phyloP scores from a whole-genome alignment of 2,797 vertebrate species.

The Neoniphon sammara region DNA sequence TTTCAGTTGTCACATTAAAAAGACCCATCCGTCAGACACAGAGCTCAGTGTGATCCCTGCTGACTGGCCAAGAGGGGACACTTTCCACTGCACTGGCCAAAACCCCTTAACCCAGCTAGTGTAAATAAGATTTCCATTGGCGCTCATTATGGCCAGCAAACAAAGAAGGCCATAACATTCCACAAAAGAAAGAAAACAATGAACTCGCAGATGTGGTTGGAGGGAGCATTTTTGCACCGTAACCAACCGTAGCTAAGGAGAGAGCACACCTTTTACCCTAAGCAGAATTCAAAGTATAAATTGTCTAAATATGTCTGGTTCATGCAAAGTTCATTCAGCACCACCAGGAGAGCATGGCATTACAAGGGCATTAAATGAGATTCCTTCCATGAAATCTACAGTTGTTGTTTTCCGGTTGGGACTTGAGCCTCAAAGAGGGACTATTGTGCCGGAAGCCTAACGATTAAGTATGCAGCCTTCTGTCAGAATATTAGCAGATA shows the following conservation, averaged over 20 bases:
- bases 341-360: constrained; percentile 10
- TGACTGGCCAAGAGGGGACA: constrained; percentile 53
- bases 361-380: constrained; percentile 43
- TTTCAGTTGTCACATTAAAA: constrained; percentile 76
- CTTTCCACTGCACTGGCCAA: constrained; percentile 67
- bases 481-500: constrained; percentile 62
- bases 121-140: constrained; percentile 71
- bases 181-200: constrained; percentile 47
- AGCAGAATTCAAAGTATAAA: constrained; percentile 12
- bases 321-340: constrained; percentile 47
- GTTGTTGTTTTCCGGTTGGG: constrained; percentile 45
- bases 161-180: constrained; percentile 55
- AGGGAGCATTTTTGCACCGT: constrained; percentile 39
- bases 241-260: constrained; percentile 42
- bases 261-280: constrained; percentile 32
- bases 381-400: constrained; percentile 40
- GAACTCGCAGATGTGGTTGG: constrained; percentile 50
- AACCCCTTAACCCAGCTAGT: constrained; percentile 55
- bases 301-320: constrained; percentile 40
- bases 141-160: constrained; percentile 51
- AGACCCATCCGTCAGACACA: constrained; percentile 70
- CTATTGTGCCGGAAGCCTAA: constrained; percentile 42
- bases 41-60: constrained; percentile 43
- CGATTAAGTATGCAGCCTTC: constrained; percentile 59
- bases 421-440: constrained; percentile 44